Base-by-base conservation (phyloP, 2,113 vertebrate genomes). In the Sinocyclocheilus anophthalmus region DNA sequence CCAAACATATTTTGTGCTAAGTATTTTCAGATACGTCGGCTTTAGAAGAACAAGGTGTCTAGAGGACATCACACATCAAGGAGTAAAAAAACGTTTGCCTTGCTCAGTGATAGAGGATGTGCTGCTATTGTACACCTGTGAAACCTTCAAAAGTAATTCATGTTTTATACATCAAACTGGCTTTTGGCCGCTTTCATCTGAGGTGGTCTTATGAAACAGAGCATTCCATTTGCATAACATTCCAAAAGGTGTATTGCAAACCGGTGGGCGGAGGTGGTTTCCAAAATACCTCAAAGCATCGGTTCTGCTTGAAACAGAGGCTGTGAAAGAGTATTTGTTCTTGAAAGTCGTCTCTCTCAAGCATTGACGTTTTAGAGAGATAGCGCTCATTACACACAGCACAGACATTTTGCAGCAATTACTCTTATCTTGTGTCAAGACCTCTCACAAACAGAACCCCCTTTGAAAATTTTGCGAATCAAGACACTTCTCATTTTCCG, bases 401-500 rank as follows among this genome's bases (percentile, higher is more conserved):
- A 9, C 61, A 67, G 57, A 61, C 63, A 30, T 70, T 50, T 67
- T 80, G 24, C 57, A 22, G n/a, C 65, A 42, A 26, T 63, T 84
- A 39, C 69, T 57, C 57, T 87, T 79, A 79, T 78, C 50, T 78
- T 73, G 76, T 65, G 77, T 69, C 83, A 67, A 87, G 79, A 84
- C 76, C 53, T 55, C 48, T 70, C 76, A 70, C 61, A 86, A 79
- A 86, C 65, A 82, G 9, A 30, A 82, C 37, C 50, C 50, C 65
- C 53, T 72, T 30, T 86, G 78, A 86, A 81, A 63, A 84, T 55
- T 76, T 39, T 16, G 76, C 53, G 13, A 63, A 84, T 87, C 42
- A 79, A 16, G 39, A 24, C 42, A 84, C 50, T 61, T 61, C 50
- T 79, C 26, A 39, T 8, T 63, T 81, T 65, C 69, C n/a, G 14